Conservation (phyloP, 53 echinoderm and acorn worm genomes). For the Crossaster papposus region DNA sequence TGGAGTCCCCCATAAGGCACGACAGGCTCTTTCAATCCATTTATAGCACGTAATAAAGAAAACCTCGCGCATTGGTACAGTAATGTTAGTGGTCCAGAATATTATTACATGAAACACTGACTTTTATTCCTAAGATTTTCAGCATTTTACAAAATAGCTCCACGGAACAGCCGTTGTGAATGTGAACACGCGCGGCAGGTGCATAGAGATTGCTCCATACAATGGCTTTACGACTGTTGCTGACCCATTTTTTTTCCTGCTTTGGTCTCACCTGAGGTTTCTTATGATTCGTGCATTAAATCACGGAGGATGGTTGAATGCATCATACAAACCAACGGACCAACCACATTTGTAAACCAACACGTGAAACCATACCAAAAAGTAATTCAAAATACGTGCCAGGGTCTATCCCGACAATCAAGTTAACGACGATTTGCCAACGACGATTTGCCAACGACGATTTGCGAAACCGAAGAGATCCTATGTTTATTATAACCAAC, state of each 20-base stretch:
- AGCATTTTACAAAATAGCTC: background rate
- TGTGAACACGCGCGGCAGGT: constrained; percentile 5
- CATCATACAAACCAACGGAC: background rate
- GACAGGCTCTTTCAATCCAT: too few species aligned
- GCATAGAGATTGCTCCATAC: constrained; percentile 11
- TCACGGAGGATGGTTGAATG: background rate
- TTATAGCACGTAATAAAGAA: too few species aligned
- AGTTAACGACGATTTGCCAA: too few species aligned
- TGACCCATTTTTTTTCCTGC: constrained; percentile 23
- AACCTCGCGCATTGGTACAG: too few species aligned
- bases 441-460: too few species aligned
- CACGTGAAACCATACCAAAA: too few species aligned
- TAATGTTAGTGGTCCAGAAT: too few species aligned
- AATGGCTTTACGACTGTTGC: constrained; percentile 4
- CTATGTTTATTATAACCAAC: too few species aligned
- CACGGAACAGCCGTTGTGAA: constrained; percentile 33
- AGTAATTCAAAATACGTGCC: too few species aligned
- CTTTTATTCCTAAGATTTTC: background rate
- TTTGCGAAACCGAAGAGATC: too few species aligned
- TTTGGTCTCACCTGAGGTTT: constrained; percentile 6
- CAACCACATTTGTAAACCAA: background rate
- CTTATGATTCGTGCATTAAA: background rate
- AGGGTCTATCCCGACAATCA: too few species aligned
- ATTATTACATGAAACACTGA: background rate
- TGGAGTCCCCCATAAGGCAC: too few species aligned